phyloP scores from a whole-genome alignment of 1,140 invertebrate genomes.

The Agrypnia vestita region DNA sequence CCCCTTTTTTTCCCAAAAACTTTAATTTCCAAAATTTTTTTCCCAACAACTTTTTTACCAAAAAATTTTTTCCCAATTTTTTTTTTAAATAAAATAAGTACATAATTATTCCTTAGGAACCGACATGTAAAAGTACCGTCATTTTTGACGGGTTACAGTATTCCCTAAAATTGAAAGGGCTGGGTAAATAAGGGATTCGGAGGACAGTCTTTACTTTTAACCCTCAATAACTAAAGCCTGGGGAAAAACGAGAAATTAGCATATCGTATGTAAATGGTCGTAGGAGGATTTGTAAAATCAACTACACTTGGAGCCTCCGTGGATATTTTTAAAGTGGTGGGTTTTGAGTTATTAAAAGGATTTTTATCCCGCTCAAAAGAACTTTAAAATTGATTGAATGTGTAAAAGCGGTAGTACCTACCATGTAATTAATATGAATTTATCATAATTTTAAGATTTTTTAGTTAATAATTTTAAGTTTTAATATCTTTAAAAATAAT shows the following conservation, averaged over 20 bases:
- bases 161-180: constrained; percentile 54
- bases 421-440: constrained; percentile 15
- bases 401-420: background rate
- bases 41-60: too few species aligned
- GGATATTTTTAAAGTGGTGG: constrained; percentile 39
- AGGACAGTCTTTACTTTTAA: constrained; percentile 56
- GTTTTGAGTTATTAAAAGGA: constrained; percentile 41
- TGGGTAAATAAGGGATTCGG: constrained; percentile 30
- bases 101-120: too few species aligned
- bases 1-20: too few species aligned
- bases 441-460: background rate
- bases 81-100: too few species aligned
- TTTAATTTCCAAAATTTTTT: too few species aligned
- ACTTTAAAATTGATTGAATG: constrained; percentile 31
- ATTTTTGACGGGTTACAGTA: too few species aligned
- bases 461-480: background rate
- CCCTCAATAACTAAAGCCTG: constrained; percentile 41
- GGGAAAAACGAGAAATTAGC: constrained; percentile 57
- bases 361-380: constrained; percentile 45
- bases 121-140: too few species aligned
- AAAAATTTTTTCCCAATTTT: too few species aligned
- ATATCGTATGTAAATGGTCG: constrained; percentile 60
- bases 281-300: constrained; percentile 61
- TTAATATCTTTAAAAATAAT: too few species aligned
- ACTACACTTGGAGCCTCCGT: constrained; percentile 51